Percentiles rank a stretch among this genome's conserved stretches.
These are phyloP conservation scores for Watsonalla binaria DNA, from an alignment of 2,888 invertebrate species.

Conservation along the genomic window DNA sequence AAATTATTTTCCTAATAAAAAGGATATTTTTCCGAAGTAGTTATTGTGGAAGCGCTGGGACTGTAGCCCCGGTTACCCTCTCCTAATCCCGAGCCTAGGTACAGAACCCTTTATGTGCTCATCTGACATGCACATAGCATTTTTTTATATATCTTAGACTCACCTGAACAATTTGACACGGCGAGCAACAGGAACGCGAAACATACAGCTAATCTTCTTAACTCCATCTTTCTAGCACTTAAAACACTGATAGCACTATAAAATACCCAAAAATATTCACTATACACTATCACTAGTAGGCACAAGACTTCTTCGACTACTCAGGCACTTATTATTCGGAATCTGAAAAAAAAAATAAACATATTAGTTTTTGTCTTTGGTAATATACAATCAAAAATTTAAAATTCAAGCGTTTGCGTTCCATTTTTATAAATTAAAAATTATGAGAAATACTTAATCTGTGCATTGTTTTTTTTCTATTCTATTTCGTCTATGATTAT, in stretches of 20 bases:
- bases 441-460: too few species aligned
- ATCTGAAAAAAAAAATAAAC: conserved; percentile 42
- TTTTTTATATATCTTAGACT: conserved; percentile 10
- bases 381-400: background rate
- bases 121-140: too few species aligned
- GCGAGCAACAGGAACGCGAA: conserved; percentile 48
- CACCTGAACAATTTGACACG: conserved; percentile 61
- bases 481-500: too few species aligned
- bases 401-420: conserved; percentile 7
- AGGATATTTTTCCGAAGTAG: too few species aligned
- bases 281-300: conserved; percentile 56
- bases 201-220: conserved; percentile 46
- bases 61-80: too few species aligned
- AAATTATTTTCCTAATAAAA: too few species aligned
- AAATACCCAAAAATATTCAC: conserved; percentile 10
- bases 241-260: conserved; percentile 20
- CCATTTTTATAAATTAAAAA: conserved; percentile 3
- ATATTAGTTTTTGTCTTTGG: conserved; percentile 2
- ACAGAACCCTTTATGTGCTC: too few species aligned
- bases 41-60: too few species aligned
- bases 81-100: too few species aligned
- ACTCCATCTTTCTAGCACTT: conserved; percentile 50
- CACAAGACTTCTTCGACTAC: conserved; percentile 45
- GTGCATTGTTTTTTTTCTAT: too few species aligned
- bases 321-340: conserved; percentile 52